phyloP scores from a whole-genome alignment of 2,113 vertebrate species.

The Nipponia nippon region DNA sequence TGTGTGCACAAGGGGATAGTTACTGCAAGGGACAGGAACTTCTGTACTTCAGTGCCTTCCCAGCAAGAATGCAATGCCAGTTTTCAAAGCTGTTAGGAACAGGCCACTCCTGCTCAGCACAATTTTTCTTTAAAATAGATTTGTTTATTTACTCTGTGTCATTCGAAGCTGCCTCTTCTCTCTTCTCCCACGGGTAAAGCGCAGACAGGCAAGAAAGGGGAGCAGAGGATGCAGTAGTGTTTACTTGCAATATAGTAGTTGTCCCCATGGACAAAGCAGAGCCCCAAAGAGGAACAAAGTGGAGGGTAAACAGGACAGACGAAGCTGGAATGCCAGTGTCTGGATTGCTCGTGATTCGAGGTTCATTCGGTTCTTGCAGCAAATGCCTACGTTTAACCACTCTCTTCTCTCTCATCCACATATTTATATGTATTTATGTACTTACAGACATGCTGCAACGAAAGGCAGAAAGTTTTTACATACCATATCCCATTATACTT shows the following conservation, averaged over 20 bases:
- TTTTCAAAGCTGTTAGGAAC: neutral
- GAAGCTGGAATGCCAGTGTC: neutral
- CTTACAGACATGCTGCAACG: neutral
- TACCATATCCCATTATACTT: neutral
- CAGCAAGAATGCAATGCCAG: neutral
- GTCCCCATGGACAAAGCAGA: neutral
- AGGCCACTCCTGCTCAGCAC: neutral
- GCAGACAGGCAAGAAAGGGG: neutral
- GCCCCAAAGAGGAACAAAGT: neutral
- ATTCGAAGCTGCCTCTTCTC: neutral
- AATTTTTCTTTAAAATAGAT: neutral
- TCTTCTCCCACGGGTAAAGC: neutral
- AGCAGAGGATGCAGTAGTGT: neutral
- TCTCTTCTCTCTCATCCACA: neutral
- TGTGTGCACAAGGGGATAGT: neutral
- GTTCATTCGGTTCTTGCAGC: neutral
- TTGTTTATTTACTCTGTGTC: neutral
- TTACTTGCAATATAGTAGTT: neutral
- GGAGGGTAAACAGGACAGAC: neutral
- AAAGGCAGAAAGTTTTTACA: neutral
- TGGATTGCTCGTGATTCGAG: accelerated
- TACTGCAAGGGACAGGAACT: neutral
- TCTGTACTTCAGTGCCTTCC: neutral
- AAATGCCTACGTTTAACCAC: neutral
- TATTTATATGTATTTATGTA: neutral